These are phyloP conservation scores for Forbesichthys papilliferus DNA, from an alignment of 2,113 vertebrate species.

Conservation along the genomic window DNA sequence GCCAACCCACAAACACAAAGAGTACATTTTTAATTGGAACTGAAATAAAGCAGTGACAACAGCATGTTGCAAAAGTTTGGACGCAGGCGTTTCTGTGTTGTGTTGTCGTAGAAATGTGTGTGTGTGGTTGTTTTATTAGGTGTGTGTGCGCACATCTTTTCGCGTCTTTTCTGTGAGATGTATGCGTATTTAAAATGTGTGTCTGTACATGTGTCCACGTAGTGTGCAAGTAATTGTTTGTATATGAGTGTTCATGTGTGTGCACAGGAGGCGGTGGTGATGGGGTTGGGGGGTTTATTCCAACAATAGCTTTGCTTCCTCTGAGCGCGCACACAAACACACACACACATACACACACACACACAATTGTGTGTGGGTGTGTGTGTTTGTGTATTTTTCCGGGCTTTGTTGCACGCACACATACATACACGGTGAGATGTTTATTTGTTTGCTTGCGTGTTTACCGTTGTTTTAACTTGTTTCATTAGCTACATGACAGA, in stretches of 20 bases:
- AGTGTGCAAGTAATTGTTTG: conserved; percentile 10
- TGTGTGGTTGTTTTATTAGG: neutral
- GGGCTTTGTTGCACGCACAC: conserved; percentile 11
- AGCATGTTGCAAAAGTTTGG: conserved; percentile 55
- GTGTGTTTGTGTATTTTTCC: neutral
- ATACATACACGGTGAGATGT: conserved; percentile 31
- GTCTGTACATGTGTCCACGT: conserved; percentile 9
- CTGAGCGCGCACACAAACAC: conserved; percentile 54
- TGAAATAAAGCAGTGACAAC: conserved; percentile 68
- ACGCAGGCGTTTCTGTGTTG: conserved; percentile 44
- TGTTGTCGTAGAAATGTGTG: conserved; percentile 37
- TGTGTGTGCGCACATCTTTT: neutral
- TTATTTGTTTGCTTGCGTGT: conserved; percentile 63
- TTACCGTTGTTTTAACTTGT: conserved; percentile 71
- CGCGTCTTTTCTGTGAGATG: too few relatives aligned
- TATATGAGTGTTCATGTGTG: conserved; percentile 1
- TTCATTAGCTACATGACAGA: conserved; percentile 75
- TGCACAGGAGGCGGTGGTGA: conserved; percentile 37
- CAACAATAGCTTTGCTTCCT: conserved; percentile 71
- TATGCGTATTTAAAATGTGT: neutral
- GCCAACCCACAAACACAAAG: conserved; percentile 47
- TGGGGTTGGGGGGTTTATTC: conserved; percentile 63
- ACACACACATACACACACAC: neutral
- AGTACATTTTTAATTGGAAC: conserved; percentile 71
- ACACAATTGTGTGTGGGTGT: conserved; percentile 10